Conservation (phyloP, 1,140 invertebrate genomes). For the Periplaneta americana region DNA sequence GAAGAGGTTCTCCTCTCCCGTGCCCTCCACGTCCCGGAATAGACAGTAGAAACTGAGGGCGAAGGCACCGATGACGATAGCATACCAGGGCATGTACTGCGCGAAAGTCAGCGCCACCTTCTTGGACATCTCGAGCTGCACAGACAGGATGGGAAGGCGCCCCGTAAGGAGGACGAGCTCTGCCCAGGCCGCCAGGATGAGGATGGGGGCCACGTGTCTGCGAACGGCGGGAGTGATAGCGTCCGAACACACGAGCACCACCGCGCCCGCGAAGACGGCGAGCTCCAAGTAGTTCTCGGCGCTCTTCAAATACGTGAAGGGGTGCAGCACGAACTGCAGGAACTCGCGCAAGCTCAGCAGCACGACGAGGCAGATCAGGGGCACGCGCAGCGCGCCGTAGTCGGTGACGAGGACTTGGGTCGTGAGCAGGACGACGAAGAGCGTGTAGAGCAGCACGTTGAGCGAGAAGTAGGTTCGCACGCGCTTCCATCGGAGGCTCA, state of each 20-base stretch:
- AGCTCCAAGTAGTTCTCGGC: background rate
- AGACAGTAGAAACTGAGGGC: conserved; percentile 29
- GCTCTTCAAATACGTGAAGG: background rate
- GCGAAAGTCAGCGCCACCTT: conserved; percentile 71
- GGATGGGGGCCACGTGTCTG: conserved; percentile 49
- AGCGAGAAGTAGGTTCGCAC: background rate
- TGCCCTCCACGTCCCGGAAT: conserved; percentile 12
- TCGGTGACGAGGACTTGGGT: background rate
- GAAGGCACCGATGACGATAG: conserved; percentile 64
- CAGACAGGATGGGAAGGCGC: conserved; percentile 63
- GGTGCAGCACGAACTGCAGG: background rate
- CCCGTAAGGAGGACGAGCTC: conserved; percentile 70
- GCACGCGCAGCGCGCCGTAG: too few species aligned
- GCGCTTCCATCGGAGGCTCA: background rate
- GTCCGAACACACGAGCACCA: background rate
- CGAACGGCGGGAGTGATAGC: background rate
- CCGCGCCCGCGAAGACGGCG: background rate
- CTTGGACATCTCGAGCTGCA: conserved; percentile 69
- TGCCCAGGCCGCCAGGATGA: conserved; percentile 64
- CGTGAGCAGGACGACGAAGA: background rate
- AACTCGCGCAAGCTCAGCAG: background rate
- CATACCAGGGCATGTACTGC: conserved; percentile 70
- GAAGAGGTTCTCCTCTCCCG: conserved; percentile 34
- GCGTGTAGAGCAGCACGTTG: background rate
- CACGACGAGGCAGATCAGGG: background rate